phyloP scores from a whole-genome alignment of 1,140 invertebrate species.

The Conus betulinus region DNA sequence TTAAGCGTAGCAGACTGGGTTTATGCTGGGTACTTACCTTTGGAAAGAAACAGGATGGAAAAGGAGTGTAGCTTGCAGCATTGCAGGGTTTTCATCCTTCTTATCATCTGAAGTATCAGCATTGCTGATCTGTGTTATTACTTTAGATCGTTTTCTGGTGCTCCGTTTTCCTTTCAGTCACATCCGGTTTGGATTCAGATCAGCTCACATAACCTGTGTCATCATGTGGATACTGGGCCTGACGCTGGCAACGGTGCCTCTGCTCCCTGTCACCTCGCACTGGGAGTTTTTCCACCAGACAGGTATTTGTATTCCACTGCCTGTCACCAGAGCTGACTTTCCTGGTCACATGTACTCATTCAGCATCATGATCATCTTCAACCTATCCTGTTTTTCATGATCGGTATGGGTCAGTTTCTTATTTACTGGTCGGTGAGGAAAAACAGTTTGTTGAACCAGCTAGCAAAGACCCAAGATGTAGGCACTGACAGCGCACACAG shows the following conservation, averaged over 20 bases:
- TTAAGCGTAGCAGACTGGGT: constrained; percentile 52
- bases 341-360: constrained; percentile 47
- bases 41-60: constrained; percentile 51
- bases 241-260: constrained; percentile 35
- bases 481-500: too few relatives aligned
- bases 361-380: constrained; percentile 44
- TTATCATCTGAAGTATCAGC: constrained; percentile 57
- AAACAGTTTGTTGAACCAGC: too few relatives aligned
- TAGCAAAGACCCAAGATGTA: too few relatives aligned
- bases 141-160: constrained; percentile 53
- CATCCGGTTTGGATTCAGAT: constrained; percentile 19
- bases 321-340: constrained; percentile 35
- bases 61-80: constrained; percentile 43
- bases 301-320: constrained; percentile 51
- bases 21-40: constrained; percentile 49
- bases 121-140: constrained; percentile 52
- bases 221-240: constrained; percentile 39
- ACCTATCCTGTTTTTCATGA: constrained; percentile 11
- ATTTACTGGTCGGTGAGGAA: constrained; percentile 40
- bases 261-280: not conserved
- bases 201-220: constrained; percentile 15
- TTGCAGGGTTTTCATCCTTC: constrained; percentile 58
- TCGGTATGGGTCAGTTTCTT: constrained; percentile 42
- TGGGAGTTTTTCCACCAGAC: constrained; percentile 35
- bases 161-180: constrained; percentile 58